A percentile compares a stretch with the other conserved stretches of the same genome.
phyloP scores from a whole-genome alignment of 2,888 invertebrate genomes.

The Atrina japonica region DNA sequence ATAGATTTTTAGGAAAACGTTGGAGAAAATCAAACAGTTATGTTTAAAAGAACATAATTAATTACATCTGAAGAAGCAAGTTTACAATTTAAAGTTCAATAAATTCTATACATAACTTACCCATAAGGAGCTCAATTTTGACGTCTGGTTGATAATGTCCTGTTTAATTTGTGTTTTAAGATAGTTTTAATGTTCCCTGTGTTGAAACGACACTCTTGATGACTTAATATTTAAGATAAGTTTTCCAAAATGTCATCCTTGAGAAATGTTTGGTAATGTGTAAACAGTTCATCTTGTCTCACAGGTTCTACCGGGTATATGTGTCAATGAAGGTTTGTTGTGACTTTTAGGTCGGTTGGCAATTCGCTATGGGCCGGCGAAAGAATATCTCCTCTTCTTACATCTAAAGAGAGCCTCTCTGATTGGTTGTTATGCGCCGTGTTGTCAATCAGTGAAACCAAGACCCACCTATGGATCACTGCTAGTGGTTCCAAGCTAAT shows the following conservation, averaged over 20 bases:
- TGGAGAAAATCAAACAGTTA: too few species aligned
- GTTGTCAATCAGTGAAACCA: conserved; percentile 1
- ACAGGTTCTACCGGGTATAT: conserved; percentile 20
- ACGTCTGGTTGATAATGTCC: background rate
- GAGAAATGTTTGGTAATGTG: too few species aligned
- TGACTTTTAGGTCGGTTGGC: conserved; percentile 48
- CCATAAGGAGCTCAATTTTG: conserved; percentile 20
- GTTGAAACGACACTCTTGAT: too few species aligned
- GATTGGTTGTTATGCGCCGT: conserved; percentile 10
- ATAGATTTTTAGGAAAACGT: too few species aligned
- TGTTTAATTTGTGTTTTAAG: background rate
- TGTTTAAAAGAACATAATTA: too few species aligned
- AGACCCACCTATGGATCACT: conserved; percentile 46
- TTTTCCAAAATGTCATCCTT: too few species aligned
- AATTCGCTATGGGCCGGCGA: conserved; percentile 44
- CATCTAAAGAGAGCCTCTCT: conserved; percentile 1
- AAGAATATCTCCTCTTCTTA: conserved; percentile 21
- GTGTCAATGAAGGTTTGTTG: conserved; percentile 42
- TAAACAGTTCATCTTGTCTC: too few species aligned
- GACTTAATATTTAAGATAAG: too few species aligned
- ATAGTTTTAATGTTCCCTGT: conserved; percentile 17
- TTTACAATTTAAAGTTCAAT: too few species aligned
- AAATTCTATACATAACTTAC: conserved; percentile 17
- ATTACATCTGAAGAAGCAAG: too few species aligned
- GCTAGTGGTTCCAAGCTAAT: conserved; percentile 45